A percentile compares a stretch with the other conserved stretches of the same genome.
Evolutionary conservation across 2,888 invertebrate genomes (phyloP).

Genomic region (Malthinus seriepunctatus): DNA sequence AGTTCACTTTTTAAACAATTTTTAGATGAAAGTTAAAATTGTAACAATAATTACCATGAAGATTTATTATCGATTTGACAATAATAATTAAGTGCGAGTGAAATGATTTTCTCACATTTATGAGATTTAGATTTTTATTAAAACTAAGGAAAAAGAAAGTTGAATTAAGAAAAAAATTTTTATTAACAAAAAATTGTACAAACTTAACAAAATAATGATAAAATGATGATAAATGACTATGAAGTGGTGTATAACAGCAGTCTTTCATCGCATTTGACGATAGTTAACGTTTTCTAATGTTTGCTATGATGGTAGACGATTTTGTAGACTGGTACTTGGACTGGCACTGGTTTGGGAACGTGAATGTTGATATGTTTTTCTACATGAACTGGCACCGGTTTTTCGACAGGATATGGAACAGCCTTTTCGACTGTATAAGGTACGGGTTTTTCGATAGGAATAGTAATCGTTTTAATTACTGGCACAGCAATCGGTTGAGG

Average conservation of each 20-base stretch:
- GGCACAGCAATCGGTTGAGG: slow-evolving; percentile 71
- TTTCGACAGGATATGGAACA: slow-evolving; percentile 68
- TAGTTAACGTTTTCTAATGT: slow-evolving; percentile 40
- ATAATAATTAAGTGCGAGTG: too few relatives aligned
- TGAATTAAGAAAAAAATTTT: background rate
- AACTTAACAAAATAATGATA: slow-evolving; percentile 20
- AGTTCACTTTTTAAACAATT: too few relatives aligned
- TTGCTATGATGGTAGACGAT: slow-evolving; percentile 73
- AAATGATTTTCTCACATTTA: too few relatives aligned
- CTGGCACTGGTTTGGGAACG: slow-evolving; percentile 69
- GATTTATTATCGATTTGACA: too few relatives aligned
- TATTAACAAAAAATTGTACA: slow-evolving; percentile 15
- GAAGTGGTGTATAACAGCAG: slow-evolving; percentile 28
- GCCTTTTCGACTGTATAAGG: slow-evolving; percentile 71
- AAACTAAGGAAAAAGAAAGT: background rate
- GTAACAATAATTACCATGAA: too few relatives aligned
- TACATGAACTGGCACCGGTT: slow-evolving; percentile 70
- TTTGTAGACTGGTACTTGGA: slow-evolving; percentile 73
- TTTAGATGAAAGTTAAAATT: too few relatives aligned
- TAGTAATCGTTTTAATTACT: slow-evolving; percentile 67
- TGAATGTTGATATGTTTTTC: slow-evolving; percentile 70
- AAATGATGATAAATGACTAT: slow-evolving; percentile 24
- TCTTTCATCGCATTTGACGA: slow-evolving; percentile 16
- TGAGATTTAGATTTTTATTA: background rate
- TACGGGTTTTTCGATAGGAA: slow-evolving; percentile 73